Evolutionary conservation across 1,140 invertebrate genomes (phyloP), one percentile per base, ranked within the genome.

Genomic region (Palaemon carinicauda): DNA sequence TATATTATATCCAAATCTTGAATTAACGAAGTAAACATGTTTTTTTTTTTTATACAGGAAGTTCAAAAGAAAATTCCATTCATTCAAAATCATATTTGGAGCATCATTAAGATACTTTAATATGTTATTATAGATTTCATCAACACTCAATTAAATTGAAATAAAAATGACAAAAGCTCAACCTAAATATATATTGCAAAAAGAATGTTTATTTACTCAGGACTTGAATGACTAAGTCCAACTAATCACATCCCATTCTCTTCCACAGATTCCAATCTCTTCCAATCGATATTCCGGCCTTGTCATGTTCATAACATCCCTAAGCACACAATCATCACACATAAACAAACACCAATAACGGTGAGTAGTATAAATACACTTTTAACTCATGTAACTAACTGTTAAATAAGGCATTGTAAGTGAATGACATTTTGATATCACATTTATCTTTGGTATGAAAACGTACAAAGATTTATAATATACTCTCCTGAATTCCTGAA

Each of bases 251-350:
- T 1, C 27, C 14, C 24, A 29, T 27, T 33, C 21, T 24, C 5
- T 53, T 19, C 51, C 78, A n/a, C 78, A 80, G 78, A 80, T 56
- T 80, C 78, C 54, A 56, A 53, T 56, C 78, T 52, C 78, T 80
- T 80, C 78, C 78, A 80, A 53, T 80, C 78, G 24, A 80, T 80
- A 53, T 80, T 80, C 53, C 51, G 78, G 27, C 78, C 78, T 10
- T 80, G 78, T 53, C 52, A 53, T 12, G 24, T 80, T 0, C 78
- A 80, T 10, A 80, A 31, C 31, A 27, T 80, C 14, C 52, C 21
- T 17, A 80, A 80, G 29, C 33, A 60, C 27, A 80, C 78, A 12
- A 27, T 60, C n/a, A 53, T 80, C 52, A 80, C 78, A 4, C 31
- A 60, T 53, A 53, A 56, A 24, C 51, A 56, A n/a, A 24, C 52